Evolutionary conservation across 2,888 invertebrate genomes (phyloP), one percentile per base, ranked within the genome.

Genomic region (Strigamia crassipes): DNA sequence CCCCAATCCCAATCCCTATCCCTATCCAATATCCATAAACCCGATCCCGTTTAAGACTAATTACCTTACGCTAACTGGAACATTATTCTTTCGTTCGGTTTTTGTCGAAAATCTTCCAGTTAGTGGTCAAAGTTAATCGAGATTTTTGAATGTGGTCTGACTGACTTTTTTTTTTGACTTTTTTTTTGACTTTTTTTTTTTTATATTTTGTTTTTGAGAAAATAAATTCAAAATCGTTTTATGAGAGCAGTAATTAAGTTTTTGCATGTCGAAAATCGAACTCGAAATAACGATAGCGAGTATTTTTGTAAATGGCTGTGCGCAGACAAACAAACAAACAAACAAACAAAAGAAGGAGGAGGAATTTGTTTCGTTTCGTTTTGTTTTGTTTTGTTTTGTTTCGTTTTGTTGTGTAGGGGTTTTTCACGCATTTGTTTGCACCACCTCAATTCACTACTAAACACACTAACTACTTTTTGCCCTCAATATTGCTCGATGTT

Each of bases 381-480:
- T n/a, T n/a, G n/a, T n/a, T n/a, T n/a, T n/a, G n/a, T n/a, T n/a
- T n/a, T n/a, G n/a, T n/a, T 42, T 42, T 12, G 13, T 42, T 42
- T 42, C 5, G 13, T 12, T 42, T 42, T 8, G n/a, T n/a, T n/a
- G n/a, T n/a, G n/a, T 27, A 27, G 3, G 27, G 27, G 27, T 27
- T 15, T 15, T 15, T 73, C 73, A 73, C 73, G 73, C 31, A 73
- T 73, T 73, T 73, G 31, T 73, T 73, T 73, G 31, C 73, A 73
- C 73, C 56, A 73, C n/a, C 31, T 18, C 6, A 18, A 56, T 56
- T 56, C 56, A 56, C 56, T 18, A 56, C 56, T 56, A 56, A 15
- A 18, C 51, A 51, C 51, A 27, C 27, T 27, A 27, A 27, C 27
- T 27, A 27, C 27, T 51, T 51, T 51, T 51, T 51, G 51, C n/a